phyloP scores from a whole-genome alignment of 1,140 invertebrate species.

The Drosophila albomicans region DNA sequence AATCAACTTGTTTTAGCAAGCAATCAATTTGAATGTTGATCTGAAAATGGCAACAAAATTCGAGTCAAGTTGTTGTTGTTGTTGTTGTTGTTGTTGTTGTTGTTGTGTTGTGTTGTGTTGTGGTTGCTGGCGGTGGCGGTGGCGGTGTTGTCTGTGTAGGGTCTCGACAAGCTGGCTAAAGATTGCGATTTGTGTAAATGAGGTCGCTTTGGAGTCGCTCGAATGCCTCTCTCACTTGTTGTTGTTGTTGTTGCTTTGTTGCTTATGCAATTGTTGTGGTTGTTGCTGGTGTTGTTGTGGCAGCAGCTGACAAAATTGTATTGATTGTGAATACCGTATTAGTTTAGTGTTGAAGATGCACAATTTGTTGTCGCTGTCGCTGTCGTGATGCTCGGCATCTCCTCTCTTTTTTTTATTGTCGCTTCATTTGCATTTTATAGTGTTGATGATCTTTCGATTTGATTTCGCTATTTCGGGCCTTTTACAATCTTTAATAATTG shows the following conservation, averaged over 20 bases:
- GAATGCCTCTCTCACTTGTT: conserved; percentile 12
- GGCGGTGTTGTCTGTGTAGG: background rate
- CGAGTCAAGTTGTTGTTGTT: background rate
- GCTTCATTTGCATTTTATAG: conserved; percentile 67
- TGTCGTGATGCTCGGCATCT: conserved; percentile 27
- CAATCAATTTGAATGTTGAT: background rate
- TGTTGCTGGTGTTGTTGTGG: conserved; percentile 18
- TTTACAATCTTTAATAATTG: conserved; percentile 38
- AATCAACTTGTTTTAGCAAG: background rate
- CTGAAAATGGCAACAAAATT: conserved; percentile 8
- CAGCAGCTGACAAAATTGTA: conserved; percentile 21
- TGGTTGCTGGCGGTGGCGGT: background rate
- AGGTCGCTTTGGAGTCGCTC: conserved; percentile 41
- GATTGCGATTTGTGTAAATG: conserved; percentile 66
- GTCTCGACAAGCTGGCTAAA: conserved; percentile 30
- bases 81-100: background rate
- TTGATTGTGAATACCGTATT: conserved; percentile 58
- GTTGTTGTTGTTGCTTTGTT: conserved; percentile 19
- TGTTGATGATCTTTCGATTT: conserved; percentile 55
- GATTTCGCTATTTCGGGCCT: conserved; percentile 37
- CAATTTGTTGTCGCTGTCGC: conserved; percentile 56
- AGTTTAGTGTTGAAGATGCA: conserved; percentile 60
- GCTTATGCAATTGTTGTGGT: conserved; percentile 47
- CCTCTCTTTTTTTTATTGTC: conserved; percentile 14
- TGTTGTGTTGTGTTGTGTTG: background rate